These are phyloP conservation scores for Linurgus olivaceus DNA, from an alignment of 2,797 vertebrate genomes.

Conservation along the genomic window DNA sequence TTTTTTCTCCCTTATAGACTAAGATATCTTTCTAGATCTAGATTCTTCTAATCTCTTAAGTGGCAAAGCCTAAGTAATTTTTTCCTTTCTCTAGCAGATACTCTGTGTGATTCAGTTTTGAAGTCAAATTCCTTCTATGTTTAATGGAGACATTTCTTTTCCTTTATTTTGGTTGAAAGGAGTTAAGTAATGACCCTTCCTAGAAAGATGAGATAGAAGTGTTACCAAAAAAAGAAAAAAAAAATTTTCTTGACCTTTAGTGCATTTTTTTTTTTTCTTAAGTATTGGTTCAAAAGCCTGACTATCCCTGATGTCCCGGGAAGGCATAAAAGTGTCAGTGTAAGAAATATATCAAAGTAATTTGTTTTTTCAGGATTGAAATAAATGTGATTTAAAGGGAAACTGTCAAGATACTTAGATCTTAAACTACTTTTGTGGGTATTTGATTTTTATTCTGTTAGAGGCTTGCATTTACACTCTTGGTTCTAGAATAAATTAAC, in stretches of 20 bases:
- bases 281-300: background rate
- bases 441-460: background rate
- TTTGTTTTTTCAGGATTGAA: background rate
- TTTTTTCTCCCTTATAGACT: background rate
- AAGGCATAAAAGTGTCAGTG: background rate
- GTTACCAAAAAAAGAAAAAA: background rate
- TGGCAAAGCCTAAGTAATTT: background rate
- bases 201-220: background rate
- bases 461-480: background rate
- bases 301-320: constrained; percentile 1
- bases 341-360: constrained; percentile 4
- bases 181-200: background rate
- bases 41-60: background rate
- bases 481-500: background rate
- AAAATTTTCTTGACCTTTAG: background rate
- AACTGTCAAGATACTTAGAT: background rate
- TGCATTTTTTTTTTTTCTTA: background rate
- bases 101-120: background rate
- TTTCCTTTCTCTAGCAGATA: background rate
- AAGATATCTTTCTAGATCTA: background rate
- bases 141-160: background rate
- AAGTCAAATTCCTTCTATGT: background rate
- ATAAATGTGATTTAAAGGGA: constrained; percentile 20
- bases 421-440: background rate
- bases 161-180: background rate